Evolutionary conservation across 2,888 invertebrate genomes (phyloP).

Genomic region (Meta bourneti): DNA sequence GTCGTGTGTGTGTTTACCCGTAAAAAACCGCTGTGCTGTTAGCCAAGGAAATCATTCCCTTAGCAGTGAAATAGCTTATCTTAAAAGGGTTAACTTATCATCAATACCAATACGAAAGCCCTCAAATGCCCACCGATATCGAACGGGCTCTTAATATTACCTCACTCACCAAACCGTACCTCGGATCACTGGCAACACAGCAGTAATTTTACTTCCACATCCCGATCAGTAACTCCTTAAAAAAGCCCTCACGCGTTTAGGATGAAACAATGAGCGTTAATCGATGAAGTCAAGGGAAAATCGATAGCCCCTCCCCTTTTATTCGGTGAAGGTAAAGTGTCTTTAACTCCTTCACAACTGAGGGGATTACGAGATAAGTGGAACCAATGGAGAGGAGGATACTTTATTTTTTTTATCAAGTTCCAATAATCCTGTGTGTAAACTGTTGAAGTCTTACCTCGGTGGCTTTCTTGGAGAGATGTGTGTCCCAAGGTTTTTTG

Average conservation of each 20-base stretch:
- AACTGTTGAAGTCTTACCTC: neutral
- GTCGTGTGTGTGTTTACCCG: too few relatives aligned
- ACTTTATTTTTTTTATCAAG: conserved; percentile 22
- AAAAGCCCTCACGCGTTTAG: neutral
- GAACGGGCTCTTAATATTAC: too few relatives aligned
- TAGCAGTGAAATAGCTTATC: too few relatives aligned
- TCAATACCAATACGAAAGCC: too few relatives aligned
- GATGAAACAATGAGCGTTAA: conserved; percentile 35
- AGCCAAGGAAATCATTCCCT: too few relatives aligned
- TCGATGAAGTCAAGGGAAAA: conserved; percentile 46
- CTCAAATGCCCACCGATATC: too few relatives aligned
- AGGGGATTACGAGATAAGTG: conserved; percentile 47
- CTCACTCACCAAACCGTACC: too few relatives aligned
- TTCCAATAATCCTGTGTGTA: neutral
- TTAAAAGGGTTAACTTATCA: too few relatives aligned
- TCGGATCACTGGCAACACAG: too few relatives aligned
- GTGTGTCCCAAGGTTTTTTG: too few relatives aligned
- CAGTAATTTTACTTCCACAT: too few relatives aligned
- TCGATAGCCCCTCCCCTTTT: conserved; percentile 49
- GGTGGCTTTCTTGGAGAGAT: neutral
- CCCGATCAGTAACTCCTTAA: neutral
- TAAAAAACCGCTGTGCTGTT: too few relatives aligned
- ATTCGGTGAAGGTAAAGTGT: conserved; percentile 18
- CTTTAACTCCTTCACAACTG: conserved; percentile 50
- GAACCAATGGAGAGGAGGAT: neutral